A percentile compares a stretch with the other conserved stretches of the same genome.
These are phyloP conservation scores for Clarias magur DNA, from an alignment of 2,113 vertebrate species.

Conservation along the genomic window DNA sequence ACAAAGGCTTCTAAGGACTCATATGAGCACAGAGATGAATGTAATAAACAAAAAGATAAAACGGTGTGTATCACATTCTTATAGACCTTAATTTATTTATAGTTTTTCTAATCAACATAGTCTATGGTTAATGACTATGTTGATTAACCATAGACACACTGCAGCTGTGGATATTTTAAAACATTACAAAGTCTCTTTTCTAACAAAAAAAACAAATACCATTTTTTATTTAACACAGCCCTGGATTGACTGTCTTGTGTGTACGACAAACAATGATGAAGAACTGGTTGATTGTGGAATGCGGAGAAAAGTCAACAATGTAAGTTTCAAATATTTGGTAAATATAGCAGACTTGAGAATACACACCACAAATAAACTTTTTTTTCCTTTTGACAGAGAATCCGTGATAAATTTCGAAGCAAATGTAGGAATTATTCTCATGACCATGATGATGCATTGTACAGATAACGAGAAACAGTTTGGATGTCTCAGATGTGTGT, in stretches of 20 bases:
- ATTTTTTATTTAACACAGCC: conserved; percentile 19
- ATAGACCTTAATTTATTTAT: not conserved
- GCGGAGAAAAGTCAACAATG: accelerated
- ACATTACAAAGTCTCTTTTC: not conserved
- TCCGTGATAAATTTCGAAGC: not conserved
- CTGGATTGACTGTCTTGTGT: conserved; percentile 2
- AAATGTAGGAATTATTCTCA: not conserved
- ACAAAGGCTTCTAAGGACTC: not conserved
- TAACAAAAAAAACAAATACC: not conserved
- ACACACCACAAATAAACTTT: not conserved
- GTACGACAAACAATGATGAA: not conserved
- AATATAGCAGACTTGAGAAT: not conserved
- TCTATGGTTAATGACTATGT: no score
- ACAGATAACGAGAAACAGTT: not conserved
- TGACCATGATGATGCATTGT: accelerated
- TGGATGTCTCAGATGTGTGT: not conserved
- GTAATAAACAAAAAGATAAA: not conserved
- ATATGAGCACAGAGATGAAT: not conserved
- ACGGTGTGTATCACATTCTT: not conserved
- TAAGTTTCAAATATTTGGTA: not conserved
- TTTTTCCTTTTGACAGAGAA: not conserved
- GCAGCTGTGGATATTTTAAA: not conserved
- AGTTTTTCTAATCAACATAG: not conserved
- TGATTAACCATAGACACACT: not conserved
- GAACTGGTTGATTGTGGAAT: not conserved